Base-by-base conservation (phyloP, 2,888 invertebrate genomes). In the Acleris holmiana region DNA sequence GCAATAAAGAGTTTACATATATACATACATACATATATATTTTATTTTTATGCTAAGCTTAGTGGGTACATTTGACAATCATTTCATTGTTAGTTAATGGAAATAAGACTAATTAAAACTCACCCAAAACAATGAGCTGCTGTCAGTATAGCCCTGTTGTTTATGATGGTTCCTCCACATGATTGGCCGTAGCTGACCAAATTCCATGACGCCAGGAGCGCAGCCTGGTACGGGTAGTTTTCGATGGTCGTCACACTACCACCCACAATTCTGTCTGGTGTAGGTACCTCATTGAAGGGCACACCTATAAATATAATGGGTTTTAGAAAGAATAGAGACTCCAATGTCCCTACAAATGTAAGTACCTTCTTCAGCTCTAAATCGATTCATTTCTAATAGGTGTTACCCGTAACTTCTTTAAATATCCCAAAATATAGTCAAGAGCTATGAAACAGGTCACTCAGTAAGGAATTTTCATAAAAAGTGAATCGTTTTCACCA, bases 111-210 rank as follows among this genome's bases (percentile, higher is more conserved):
- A 29, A 15, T 5, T 18, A 1, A 8, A 21, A 67, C 56, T 64
- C 49, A 67, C 61, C 7, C 4, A 21, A 61, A 57, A 21, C 72
- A 72, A 59, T 70, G 69, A 48, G 69, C 72, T 17, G 72, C 72
- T 8, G 71, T 51, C 1, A 72, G 55, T 3, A 71, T 48, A 25
- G 71, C 58, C 15, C 63, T 68, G 29, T 66, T 57, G n/a, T 68
- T 70, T 8, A 70, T 25, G 23, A 70, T 67, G 18, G 71, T 61
- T 0, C 69, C 69, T 10, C 67, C 72, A 35, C 72, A 72, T 6
- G 51, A 21, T 29, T 71, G 71, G 13, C 6, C n/a, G 57, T 46
- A 70, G 35, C 6, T 46, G 1, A 18, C 54, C 35, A 67, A 47
- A n/a, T 55, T 35, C n/a, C 35, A 35, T 10, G 55, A 35, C 4